phyloP scores from a whole-genome alignment of 2,113 vertebrate genomes.

The Antennarius striatus region DNA sequence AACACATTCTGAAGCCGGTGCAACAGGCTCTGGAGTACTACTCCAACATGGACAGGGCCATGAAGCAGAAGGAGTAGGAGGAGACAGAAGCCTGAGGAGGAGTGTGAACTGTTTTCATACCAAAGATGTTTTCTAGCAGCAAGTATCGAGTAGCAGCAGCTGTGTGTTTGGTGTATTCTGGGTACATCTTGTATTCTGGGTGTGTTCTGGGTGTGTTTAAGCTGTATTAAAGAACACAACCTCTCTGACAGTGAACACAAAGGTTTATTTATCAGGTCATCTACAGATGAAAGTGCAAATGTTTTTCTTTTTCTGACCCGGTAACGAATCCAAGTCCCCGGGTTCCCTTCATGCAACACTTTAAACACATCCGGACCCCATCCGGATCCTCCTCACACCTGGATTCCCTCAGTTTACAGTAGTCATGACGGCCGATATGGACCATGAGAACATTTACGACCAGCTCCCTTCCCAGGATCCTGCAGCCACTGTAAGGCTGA shows the following conservation, averaged over 20 bases:
- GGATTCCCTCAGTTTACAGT: neutral
- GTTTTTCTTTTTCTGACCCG: neutral
- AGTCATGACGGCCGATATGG: too few relatives aligned
- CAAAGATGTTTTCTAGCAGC: too few relatives aligned
- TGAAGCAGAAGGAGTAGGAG: constrained; percentile 8
- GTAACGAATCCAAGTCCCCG: constrained; percentile 2
- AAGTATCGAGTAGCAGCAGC: too few relatives aligned
- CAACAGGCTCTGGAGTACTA: constrained; percentile 77
- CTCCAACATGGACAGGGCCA: constrained; percentile 74
- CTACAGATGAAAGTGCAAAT: constrained; percentile 59
- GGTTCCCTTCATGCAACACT: neutral
- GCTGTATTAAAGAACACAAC: neutral
- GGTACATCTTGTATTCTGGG: too few relatives aligned
- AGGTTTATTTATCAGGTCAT: constrained; percentile 28
- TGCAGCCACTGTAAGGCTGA: too few relatives aligned
- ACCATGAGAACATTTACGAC: constrained; percentile 5
- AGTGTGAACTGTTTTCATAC: neutral
- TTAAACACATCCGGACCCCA: too few relatives aligned
- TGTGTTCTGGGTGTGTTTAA: too few relatives aligned
- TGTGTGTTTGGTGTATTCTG: too few relatives aligned
- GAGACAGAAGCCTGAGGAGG: constrained; percentile 13
- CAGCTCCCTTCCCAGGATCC: too few relatives aligned
- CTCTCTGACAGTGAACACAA: constrained; percentile 21
- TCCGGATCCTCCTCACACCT: too few relatives aligned
- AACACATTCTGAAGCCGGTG: constrained; percentile 80